These are phyloP conservation scores for Venustaconcha ellipsiformis DNA, from an alignment of 1,140 invertebrate species.

Conservation along the genomic window DNA sequence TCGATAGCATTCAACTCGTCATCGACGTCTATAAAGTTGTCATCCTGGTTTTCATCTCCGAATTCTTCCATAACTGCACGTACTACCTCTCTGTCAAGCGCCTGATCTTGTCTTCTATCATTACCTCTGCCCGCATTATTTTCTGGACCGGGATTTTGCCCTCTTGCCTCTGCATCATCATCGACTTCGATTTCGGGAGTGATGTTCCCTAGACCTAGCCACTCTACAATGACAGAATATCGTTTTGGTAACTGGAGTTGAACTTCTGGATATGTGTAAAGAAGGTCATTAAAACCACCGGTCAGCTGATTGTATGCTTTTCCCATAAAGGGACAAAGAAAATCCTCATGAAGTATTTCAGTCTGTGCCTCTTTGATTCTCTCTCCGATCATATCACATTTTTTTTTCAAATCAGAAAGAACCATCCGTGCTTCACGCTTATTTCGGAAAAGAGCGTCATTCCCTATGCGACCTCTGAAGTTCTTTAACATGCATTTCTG, in stretches of 20 bases:
- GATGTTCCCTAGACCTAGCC: conserved; percentile 35
- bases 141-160: too few species aligned
- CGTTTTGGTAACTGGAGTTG: not conserved
- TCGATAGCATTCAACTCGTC: conserved; percentile 24
- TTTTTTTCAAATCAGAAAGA: conserved; percentile 6
- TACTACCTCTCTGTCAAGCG: not conserved
- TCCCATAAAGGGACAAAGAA: conserved; percentile 35
- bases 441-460: conserved; percentile 30
- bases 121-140: too few species aligned
- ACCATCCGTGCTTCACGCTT: conserved; percentile 9
- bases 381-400: conserved; percentile 33
- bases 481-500: conserved; percentile 38
- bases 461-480: conserved; percentile 32
- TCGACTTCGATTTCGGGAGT: not conserved
- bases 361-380: conserved; percentile 43
- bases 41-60: conserved; percentile 12
- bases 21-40: conserved; percentile 19
- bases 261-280: conserved; percentile 9
- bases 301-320: conserved; percentile 14
- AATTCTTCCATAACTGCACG: not conserved
- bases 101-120: not conserved
- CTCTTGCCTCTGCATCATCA: not conserved
- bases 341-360: conserved; percentile 46
- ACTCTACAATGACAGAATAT: conserved; percentile 31
- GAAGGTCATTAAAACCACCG: conserved; percentile 7